Base-by-base conservation (phyloP, 2,888 invertebrate species). In the Neoaliturus tenellus region DNA sequence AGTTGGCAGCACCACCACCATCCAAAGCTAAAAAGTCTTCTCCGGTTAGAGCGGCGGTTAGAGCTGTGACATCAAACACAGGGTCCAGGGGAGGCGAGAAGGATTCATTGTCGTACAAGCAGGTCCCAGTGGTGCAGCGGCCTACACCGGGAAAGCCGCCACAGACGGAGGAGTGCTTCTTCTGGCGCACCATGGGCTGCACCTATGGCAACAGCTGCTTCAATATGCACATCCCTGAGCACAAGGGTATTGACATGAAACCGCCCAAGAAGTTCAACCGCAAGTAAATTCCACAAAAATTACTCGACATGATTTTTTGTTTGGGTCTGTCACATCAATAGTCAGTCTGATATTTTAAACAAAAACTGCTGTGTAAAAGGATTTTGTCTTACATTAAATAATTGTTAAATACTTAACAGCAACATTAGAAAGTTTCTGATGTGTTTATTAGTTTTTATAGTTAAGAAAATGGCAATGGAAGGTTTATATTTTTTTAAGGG, bases 131-230 rank as follows among this genome's bases (percentile, higher is more conserved):
- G 14, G 48, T 75, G 28, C 10, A 48, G 48, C 23, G 48, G 10
- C 44, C 75, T 14, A 12, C 6, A 3, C 75, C 75, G 6, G 14
- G 48, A n/a, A 44, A 44, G 4, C 28, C 75, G 0, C 75, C 75
- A 28, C 44, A 75, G 48, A 75, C 75, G 12, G 71, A 75, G 31
- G 75, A 75, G 28, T 75, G 75, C 25, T 75, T 39, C 75, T 75
- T 28, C 31, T 75, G 75, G 75, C 23, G 44, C 10, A 75, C 75
- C 0, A 75, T 41, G 28, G 75, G 75, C n/a, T 75, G 75, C 31
- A 44, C 28, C 31, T 75, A 44, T 31, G 75, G 75, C 10, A 31
- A 44, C 28, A 75, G 48, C 17, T 75, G 75, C n/a, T 75, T 75
- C 48, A 75, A 75, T 48, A 28, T 75, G 4, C 75, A 75, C 23